phyloP scores from a whole-genome alignment of 1,140 invertebrate genomes.

The Drosophila ambigua region DNA sequence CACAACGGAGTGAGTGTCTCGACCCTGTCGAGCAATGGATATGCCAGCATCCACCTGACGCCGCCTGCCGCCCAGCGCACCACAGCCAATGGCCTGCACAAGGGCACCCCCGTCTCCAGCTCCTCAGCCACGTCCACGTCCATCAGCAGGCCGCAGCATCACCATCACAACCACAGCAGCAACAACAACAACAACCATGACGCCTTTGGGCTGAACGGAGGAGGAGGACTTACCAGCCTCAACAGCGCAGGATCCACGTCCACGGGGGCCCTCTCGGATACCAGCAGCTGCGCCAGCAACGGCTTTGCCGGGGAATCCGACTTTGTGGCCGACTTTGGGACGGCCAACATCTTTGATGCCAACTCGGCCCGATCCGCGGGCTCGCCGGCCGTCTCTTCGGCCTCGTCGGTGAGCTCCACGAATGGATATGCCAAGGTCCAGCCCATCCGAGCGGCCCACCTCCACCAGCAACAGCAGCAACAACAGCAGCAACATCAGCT shows the following conservation, averaged over 20 bases:
- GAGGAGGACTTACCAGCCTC: conserved; percentile 53
- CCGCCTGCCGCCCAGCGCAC: conserved; percentile 78
- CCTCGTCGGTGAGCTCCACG: conserved; percentile 63
- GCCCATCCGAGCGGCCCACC: conserved; percentile 68
- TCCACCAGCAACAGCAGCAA: conserved; percentile 63
- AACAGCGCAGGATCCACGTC: conserved; percentile 83
- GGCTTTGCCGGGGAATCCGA: conserved; percentile 84
- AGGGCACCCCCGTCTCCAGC: conserved; percentile 20
- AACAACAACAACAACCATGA: conserved; percentile 53
- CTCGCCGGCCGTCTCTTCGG: conserved; percentile 72
- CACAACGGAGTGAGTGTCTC: conserved; percentile 20
- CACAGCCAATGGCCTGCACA: conserved; percentile 69
- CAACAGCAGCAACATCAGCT: conserved; percentile 41
- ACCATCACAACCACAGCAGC: conserved; percentile 53
- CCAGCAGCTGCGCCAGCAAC: conserved; percentile 80
- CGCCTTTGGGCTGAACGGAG: conserved; percentile 51
- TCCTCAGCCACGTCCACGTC: conserved; percentile 41
- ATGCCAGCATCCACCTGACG: conserved; percentile 76
- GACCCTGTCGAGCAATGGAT: conserved; percentile 53
- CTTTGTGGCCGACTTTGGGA: conserved; percentile 88
- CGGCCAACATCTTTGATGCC: conserved; percentile 85
- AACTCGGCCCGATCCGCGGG: conserved; percentile 69
- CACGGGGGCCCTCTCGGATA: conserved; percentile 74
- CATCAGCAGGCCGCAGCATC: conserved; percentile 75
- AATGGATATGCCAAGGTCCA: conserved; percentile 83